These are phyloP conservation scores for Solenopsis fugax DNA, from an alignment of 1,140 invertebrate species.

Conservation along the genomic window DNA sequence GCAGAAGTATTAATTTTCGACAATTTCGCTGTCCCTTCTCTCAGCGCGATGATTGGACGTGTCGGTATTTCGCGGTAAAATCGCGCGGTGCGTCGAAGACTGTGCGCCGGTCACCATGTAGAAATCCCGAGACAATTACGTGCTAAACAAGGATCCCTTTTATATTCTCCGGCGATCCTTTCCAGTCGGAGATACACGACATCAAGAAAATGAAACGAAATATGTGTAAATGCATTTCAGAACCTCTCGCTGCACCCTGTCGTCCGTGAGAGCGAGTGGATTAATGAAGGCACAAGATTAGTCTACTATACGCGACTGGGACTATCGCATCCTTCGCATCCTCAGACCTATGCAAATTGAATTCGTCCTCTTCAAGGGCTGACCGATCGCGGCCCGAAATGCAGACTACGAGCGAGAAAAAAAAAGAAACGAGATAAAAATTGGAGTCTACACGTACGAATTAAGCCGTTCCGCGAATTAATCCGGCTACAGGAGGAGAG, in stretches of 20 bases:
- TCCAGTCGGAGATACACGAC: conserved; percentile 40
- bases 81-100: conserved; percentile 45
- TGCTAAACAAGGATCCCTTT: conserved; percentile 56
- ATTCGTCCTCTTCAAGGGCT: not conserved
- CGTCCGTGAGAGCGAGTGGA: not conserved
- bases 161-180: not conserved
- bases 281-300: conserved; percentile 20
- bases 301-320: not conserved
- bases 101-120: conserved; percentile 62
- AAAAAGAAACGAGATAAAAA: not conserved
- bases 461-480: not conserved
- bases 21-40: conserved; percentile 34
- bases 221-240: not conserved
- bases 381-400: not conserved
- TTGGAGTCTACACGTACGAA: not conserved
- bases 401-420: not conserved
- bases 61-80: conserved; percentile 62
- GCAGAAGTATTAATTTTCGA: conserved; percentile 61
- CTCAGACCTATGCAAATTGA: conserved; percentile 41
- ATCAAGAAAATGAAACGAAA: conserved; percentile 7
- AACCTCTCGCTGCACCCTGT: not conserved
- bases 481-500: not conserved
- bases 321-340: conserved; percentile 29
- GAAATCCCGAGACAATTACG: conserved; percentile 59
- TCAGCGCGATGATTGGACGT: conserved; percentile 21